Percentiles rank a stretch among this genome's conserved stretches.
These are phyloP conservation scores for Scolanthus callimorphus DNA, from an alignment of 92 coral and sea anemone genomes.

Conservation along the genomic window DNA sequence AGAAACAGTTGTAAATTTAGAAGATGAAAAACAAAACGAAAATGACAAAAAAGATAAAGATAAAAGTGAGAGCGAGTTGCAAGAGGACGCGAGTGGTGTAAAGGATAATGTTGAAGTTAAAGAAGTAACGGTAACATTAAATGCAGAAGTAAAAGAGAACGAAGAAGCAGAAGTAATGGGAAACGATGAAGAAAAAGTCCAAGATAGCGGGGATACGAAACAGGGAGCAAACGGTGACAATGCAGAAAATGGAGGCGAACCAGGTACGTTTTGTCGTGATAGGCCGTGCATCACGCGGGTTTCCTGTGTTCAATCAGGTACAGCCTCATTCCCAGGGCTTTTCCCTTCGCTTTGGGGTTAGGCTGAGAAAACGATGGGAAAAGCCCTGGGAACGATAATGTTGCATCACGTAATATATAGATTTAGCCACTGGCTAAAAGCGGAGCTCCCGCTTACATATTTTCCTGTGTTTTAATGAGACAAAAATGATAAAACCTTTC, in stretches of 20 bases:
- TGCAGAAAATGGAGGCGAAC: background rate
- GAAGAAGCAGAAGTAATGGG: background rate
- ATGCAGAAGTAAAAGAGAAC: background rate
- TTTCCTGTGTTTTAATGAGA: too few species aligned
- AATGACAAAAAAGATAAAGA: background rate
- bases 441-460: too few species aligned
- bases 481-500: too few species aligned
- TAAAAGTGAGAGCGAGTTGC: background rate
- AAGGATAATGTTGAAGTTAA: background rate
- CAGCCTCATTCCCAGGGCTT: too few species aligned
- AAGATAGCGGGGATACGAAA: background rate
- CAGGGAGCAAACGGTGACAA: background rate
- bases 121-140: background rate
- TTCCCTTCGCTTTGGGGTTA: too few species aligned
- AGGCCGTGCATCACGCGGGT: too few species aligned
- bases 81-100: background rate
- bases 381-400: too few species aligned
- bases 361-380: too few species aligned
- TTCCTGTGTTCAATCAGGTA: too few species aligned
- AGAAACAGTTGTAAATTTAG: background rate
- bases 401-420: too few species aligned
- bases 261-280: too few species aligned
- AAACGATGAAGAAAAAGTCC: background rate
- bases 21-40: background rate
- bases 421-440: too few species aligned